phyloP scores from a whole-genome alignment of 1,140 invertebrate genomes.

The Drosophila watanabei region DNA sequence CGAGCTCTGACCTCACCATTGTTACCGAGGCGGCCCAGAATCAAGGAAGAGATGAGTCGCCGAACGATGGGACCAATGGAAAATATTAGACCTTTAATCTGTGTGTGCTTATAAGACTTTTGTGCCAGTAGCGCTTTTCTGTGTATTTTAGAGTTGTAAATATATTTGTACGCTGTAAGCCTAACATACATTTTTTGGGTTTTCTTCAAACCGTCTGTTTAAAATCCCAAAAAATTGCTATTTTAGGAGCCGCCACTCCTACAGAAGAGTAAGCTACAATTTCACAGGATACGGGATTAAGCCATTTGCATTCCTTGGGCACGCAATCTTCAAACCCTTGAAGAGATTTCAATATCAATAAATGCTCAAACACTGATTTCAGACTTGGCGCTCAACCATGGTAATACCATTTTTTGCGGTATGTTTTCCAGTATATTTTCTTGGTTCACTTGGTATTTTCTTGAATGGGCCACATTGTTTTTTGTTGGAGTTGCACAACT shows the following conservation, averaged over 20 bases:
- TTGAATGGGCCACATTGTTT: too few species aligned
- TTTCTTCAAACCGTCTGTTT: background rate
- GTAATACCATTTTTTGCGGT: background rate
- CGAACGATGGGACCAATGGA: slow-evolving; percentile 9
- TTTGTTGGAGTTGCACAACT: too few species aligned
- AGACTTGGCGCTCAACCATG: slow-evolving; percentile 1
- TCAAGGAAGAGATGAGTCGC: slow-evolving; percentile 17
- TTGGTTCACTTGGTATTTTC: too few species aligned
- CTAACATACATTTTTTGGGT: background rate
- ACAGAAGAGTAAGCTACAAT: background rate
- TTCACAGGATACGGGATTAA: background rate
- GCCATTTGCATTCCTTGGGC: background rate
- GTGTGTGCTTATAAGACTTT: slow-evolving; percentile 18
- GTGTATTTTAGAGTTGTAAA: slow-evolving; percentile 30
- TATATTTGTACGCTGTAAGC: slow-evolving; percentile 18
- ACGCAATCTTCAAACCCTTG: background rate
- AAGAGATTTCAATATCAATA: slow-evolving; percentile 1
- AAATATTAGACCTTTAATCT: slow-evolving; percentile 54
- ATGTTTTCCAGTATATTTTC: background rate
- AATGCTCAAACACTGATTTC: background rate
- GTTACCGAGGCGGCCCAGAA: slow-evolving; percentile 38
- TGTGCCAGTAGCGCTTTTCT: slow-evolving; percentile 17
- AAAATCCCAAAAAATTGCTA: too few species aligned
- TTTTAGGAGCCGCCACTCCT: slow-evolving; percentile 12
- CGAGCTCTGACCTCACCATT: slow-evolving; percentile 54